Evolutionary conservation across 1,140 invertebrate genomes (phyloP), one percentile per base, ranked within the genome.

Genomic region (Ceratina australensis): DNA sequence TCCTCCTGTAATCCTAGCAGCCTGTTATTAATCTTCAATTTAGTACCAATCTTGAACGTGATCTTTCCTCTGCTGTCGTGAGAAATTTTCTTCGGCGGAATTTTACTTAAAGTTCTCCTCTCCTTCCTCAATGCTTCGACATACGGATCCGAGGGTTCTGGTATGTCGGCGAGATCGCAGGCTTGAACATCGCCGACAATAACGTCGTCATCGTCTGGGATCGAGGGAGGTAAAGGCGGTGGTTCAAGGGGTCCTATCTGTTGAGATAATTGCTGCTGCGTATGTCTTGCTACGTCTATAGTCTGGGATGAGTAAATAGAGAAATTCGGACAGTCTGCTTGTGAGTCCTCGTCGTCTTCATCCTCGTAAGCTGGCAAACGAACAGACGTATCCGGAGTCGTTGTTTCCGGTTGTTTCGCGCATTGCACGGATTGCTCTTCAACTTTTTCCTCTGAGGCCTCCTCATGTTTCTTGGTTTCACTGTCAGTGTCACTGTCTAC

Each of bases 291-390:
- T 49, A 97, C 94, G 71, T 95, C 94, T 88, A 96, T 95, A 28
- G 95, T 96, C 80, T 96, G 94, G 4, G 95, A 94, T 0, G 96
- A 97, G 90, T 97, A 97, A 71, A 97, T 96, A 5, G 95, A 96
- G 87, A 96, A 96, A 87, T 97, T 97, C 5, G 96, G 96, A 92
- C 96, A 97, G 76, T 96, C 95, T 0, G 95, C 94, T 82, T 95
- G 94, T 2, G 94, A 94, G 59, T 94, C 93, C 2, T 93, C 93
- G 52, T 94, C 93, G 12, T 88, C 91, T 4, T 93, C 90, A 13
- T 91, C 89, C 3, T 92, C 91, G 20, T 92, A 92, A 0, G 88
- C 87, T 0, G 89, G 80, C 18, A 91, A 73, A 22, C 87, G 86
- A 68, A 88, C 86, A 71, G 73, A 64, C 54, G 13, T 65, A n/a